A percentile compares a stretch with the other conserved stretches of the same genome.
Conservation (phyloP, 53 echinoderm and acorn worm species). For the Astropecten irregularis region DNA sequence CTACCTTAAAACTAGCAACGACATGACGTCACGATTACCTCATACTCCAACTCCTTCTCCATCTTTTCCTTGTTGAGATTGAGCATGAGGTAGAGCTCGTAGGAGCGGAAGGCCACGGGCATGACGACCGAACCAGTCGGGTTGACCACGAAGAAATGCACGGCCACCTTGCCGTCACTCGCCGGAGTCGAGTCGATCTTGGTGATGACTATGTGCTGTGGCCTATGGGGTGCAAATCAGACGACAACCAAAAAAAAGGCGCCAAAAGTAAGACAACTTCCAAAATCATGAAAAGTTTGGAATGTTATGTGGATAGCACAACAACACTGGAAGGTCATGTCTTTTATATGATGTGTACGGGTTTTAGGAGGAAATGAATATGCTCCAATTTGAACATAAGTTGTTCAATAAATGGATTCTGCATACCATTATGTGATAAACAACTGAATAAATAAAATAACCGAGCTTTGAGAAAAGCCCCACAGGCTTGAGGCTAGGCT, state of each 20-base stretch:
- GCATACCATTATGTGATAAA: no score
- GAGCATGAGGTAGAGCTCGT: slow-evolving; percentile 80
- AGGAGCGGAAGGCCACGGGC: slow-evolving; percentile 78
- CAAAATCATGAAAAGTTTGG: background rate
- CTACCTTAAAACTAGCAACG: no score
- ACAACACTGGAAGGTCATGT: background rate
- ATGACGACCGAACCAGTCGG: slow-evolving; percentile 71
- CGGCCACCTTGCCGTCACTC: slow-evolving; percentile 17
- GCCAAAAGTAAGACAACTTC: background rate
- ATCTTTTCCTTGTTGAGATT: slow-evolving; percentile 66
- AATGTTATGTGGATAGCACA: background rate
- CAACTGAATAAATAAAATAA: no score
- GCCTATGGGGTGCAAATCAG: slow-evolving; percentile 40
- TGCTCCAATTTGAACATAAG: background rate
- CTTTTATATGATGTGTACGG: background rate
- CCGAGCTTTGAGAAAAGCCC: no score
- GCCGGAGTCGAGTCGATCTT: background rate
- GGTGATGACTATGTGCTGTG: slow-evolving; percentile 62
- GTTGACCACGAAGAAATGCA: slow-evolving; percentile 80
- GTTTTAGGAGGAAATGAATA: background rate
- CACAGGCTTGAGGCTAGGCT: no score
- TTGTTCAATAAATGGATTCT: background rate
- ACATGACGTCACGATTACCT: no score
- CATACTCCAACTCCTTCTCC: slow-evolving; percentile 29
- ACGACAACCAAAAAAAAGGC: no score